Percentiles rank a stretch among this genome's conserved stretches.
phyloP scores from a whole-genome alignment of 1,140 invertebrate species.

The Triops cancriformis region DNA sequence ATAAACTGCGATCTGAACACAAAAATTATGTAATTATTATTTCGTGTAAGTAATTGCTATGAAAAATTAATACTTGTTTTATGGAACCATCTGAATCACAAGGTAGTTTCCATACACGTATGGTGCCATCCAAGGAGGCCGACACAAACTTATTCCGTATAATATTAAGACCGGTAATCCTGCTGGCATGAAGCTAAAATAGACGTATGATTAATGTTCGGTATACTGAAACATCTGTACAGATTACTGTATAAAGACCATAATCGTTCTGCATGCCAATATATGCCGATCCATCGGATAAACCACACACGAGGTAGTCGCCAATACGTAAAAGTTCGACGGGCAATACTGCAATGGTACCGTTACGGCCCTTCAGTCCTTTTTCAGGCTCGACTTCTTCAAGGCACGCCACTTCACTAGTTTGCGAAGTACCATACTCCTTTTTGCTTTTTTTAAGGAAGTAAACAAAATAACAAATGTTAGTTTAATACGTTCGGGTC shows the following conservation, averaged over 20 bases:
- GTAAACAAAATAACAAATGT: not conserved
- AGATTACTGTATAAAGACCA: not conserved
- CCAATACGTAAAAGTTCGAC: not conserved
- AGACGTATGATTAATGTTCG: not conserved
- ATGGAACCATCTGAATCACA: not conserved
- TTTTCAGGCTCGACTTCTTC: not conserved
- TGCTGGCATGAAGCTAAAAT: not conserved
- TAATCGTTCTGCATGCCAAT: not conserved
- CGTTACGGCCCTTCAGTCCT: not conserved
- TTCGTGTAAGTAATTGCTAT: not conserved
- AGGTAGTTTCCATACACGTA: not conserved
- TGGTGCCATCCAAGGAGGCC: not conserved
- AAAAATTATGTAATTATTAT: not conserved
- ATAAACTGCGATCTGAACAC: not conserved
- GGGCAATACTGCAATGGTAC: not conserved
- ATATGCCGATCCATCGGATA: not conserved
- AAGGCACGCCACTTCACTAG: not conserved
- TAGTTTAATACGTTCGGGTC: not conserved
- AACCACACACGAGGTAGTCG: not conserved
- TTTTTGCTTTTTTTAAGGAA: not conserved
- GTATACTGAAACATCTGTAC: not conserved
- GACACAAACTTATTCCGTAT: not conserved
- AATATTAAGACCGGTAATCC: not conserved
- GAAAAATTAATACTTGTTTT: not conserved
- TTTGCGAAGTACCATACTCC: too few species aligned